Percentiles rank a stretch among this genome's conserved stretches.
Conservation (phyloP, 2,888 invertebrate genomes). For the Lasioglossum malachurum region DNA sequence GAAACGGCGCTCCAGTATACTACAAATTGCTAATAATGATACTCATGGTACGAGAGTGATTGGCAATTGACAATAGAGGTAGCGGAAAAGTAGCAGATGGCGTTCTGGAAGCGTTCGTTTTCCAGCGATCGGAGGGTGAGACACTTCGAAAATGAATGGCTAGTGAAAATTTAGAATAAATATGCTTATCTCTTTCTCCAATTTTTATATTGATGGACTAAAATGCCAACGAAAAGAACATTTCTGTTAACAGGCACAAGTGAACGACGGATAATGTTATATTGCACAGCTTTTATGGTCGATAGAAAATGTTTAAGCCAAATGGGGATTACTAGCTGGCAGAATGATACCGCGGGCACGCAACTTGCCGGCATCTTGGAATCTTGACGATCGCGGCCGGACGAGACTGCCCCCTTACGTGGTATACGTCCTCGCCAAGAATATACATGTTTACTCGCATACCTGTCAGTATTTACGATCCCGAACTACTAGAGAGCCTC, state of each 20-base stretch:
- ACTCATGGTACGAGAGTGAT: not conserved
- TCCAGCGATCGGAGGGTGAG: not conserved
- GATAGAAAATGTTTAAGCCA: not conserved
- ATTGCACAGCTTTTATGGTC: not conserved
- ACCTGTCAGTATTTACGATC: conserved; percentile 53
- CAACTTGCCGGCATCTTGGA: conserved; percentile 43
- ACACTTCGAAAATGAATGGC: not conserved
- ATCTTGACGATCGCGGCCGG: conserved; percentile 40
- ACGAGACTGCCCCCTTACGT: conserved; percentile 24
- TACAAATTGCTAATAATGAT: not conserved
- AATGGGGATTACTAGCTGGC: conserved; percentile 43
- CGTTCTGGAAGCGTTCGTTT: no score
- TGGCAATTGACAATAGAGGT: not conserved
- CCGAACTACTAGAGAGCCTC: not conserved
- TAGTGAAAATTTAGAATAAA: not conserved
- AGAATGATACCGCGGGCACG: conserved; percentile 64
- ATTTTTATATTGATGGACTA: no score
- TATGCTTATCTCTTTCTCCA: not conserved
- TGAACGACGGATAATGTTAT: not conserved
- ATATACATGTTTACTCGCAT: conserved; percentile 43
- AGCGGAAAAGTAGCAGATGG: no score
- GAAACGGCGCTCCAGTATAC: not conserved
- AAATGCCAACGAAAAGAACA: not conserved
- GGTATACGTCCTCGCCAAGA: conserved; percentile 35
- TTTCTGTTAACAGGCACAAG: not conserved